Conservation (phyloP, 1,140 invertebrate genomes). For the Drosophila suzukii region DNA sequence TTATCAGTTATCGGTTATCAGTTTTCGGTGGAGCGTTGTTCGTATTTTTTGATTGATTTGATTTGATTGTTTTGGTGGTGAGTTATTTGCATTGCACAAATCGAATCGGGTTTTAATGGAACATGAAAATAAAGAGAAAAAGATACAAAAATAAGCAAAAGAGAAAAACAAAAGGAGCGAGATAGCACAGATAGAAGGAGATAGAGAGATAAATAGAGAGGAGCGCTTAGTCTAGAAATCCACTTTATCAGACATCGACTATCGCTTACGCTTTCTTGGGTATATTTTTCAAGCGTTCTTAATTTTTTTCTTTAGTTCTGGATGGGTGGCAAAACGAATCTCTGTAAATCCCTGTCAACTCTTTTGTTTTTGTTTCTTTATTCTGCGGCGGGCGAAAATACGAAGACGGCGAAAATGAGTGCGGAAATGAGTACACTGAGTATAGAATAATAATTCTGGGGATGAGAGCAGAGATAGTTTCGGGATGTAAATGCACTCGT, state of each 20-base stretch:
- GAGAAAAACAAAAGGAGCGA: constrained; percentile 77
- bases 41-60: constrained; percentile 49
- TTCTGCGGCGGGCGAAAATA: constrained; percentile 10
- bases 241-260: constrained; percentile 6
- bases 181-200: constrained; percentile 61
- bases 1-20: constrained; percentile 29
- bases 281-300: constrained; percentile 7
- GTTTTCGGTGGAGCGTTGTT: constrained; percentile 59
- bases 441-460: constrained; percentile 20
- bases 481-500: constrained; percentile 34
- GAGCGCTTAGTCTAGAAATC: constrained; percentile 20
- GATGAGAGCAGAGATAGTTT: constrained; percentile 19
- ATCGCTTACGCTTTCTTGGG: constrained; percentile 9
- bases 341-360: constrained; percentile 31
- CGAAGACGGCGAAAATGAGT: constrained; percentile 30
- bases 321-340: neutral
- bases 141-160: constrained; percentile 83
- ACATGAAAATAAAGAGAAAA: constrained; percentile 84
- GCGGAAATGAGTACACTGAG: constrained; percentile 33
- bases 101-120: constrained; percentile 80
- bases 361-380: constrained; percentile 60
- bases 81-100: constrained; percentile 77
- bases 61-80: constrained; percentile 52
- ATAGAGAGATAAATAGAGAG: constrained; percentile 63
- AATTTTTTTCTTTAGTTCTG: neutral